A percentile compares a stretch with the other conserved stretches of the same genome.
Evolutionary conservation across 2,113 vertebrate species (phyloP).

Genomic region (Erythrolamprus reginae): DNA sequence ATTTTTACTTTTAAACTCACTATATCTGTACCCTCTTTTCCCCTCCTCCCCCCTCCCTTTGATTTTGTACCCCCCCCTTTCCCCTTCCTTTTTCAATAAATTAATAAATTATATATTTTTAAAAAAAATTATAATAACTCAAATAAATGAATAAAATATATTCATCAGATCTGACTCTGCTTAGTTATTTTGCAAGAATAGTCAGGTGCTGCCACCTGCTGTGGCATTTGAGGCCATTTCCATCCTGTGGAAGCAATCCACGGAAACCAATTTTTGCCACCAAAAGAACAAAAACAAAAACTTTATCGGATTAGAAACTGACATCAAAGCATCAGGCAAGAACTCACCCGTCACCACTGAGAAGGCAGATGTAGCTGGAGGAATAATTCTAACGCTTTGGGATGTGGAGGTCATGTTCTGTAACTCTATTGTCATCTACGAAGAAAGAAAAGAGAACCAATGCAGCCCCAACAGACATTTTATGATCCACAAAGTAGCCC

Average conservation of each 20-base stretch:
- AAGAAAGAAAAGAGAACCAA: background rate
- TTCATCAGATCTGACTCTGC: background rate
- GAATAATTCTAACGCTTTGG: constrained; percentile 78
- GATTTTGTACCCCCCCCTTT: no score
- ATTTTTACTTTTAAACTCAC: no score
- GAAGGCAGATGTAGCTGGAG: constrained; percentile 81
- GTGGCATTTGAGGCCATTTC: background rate
- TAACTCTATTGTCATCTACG: constrained; percentile 79
- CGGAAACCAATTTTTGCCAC: background rate
- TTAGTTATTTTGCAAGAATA: background rate
- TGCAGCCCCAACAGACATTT: background rate
- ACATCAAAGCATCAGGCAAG: background rate
- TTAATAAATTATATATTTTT: no score
- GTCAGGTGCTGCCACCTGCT: background rate
- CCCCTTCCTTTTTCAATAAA: no score
- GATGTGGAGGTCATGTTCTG: constrained; percentile 81
- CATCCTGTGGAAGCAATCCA: background rate
- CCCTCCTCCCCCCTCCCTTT: no score
- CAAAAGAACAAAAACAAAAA: background rate
- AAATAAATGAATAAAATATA: background rate
- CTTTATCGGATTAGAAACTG: background rate
- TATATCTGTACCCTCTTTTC: no score
- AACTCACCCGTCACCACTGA: constrained; percentile 82
- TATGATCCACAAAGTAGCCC: background rate
- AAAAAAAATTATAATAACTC: no score